phyloP scores from a whole-genome alignment of 1,140 invertebrate genomes.

The Drosophila albomicans region DNA sequence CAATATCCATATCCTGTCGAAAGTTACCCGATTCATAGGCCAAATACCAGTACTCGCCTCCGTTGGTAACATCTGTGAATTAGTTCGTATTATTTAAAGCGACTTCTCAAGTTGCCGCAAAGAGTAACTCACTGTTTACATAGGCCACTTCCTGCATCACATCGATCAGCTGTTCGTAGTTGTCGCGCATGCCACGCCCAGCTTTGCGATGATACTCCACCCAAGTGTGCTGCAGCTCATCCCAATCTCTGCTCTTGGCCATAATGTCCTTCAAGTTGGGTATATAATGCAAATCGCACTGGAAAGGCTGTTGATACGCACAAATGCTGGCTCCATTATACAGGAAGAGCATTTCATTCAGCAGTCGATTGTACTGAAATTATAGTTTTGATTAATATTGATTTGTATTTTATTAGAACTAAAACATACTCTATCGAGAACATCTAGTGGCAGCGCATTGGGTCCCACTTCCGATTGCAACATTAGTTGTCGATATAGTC shows the following conservation, averaged over 20 bases:
- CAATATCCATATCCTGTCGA: constrained; percentile 90
- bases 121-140: constrained; percentile 90
- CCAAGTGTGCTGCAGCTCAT: constrained; percentile 94
- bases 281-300: constrained; percentile 92
- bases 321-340: constrained; percentile 95
- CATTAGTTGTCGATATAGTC: constrained; percentile 90
- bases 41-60: constrained; percentile 93
- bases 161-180: constrained; percentile 93
- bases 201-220: constrained; percentile 93
- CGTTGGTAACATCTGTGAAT: constrained; percentile 91
- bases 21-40: constrained; percentile 91
- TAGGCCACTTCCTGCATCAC: constrained; percentile 94
- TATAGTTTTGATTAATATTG: neutral
- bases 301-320: constrained; percentile 92
- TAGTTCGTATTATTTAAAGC: neutral
- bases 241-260: constrained; percentile 92
- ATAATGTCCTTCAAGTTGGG: constrained; percentile 90
- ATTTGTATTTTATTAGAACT: too few relatives aligned
- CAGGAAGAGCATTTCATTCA: constrained; percentile 94
- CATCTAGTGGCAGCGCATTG: constrained; percentile 92
- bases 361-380: constrained; percentile 92
- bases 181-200: constrained; percentile 91
- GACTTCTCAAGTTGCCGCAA: neutral
- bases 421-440: constrained; percentile 91
- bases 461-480: constrained; percentile 93